A percentile compares a stretch with the other conserved stretches of the same genome.
Evolutionary conservation across 92 coral and sea anemone species (phyloP).

Genomic region (Porites lobata): DNA sequence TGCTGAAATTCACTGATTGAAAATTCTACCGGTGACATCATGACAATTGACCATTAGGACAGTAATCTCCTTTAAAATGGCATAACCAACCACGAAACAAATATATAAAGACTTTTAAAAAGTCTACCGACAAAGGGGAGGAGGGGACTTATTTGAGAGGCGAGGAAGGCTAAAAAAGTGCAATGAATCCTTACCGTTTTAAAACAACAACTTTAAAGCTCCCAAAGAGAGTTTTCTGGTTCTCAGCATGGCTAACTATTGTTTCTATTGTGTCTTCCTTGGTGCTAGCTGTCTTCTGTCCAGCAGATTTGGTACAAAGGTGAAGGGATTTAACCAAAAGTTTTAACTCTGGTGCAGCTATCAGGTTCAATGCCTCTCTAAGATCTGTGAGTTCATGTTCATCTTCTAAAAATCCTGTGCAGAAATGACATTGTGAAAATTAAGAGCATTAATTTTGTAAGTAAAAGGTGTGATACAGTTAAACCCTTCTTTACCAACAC

Average conservation of each 20-base stretch:
- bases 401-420: slow-evolving; percentile 79
- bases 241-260: slow-evolving; percentile 71
- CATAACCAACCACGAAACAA: too few relatives aligned
- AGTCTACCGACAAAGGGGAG: too few relatives aligned
- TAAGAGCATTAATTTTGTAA: not conserved
- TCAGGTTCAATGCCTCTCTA: slow-evolving; percentile 71
- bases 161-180: too few relatives aligned
- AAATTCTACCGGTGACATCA: too few relatives aligned
- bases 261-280: slow-evolving; percentile 72
- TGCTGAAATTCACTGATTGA: too few relatives aligned
- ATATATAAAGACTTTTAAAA: too few relatives aligned
- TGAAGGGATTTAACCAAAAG: slow-evolving; percentile 84
- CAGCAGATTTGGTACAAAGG: slow-evolving; percentile 47
- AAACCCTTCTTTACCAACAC: too few relatives aligned
- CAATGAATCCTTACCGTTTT: slow-evolving; percentile 69
- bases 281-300: slow-evolving; percentile 65
- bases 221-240: slow-evolving; percentile 90
- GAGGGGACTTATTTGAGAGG: too few relatives aligned
- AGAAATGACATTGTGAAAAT: not conserved
- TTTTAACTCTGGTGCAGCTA: slow-evolving; percentile 86
- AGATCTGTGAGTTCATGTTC: slow-evolving; percentile 74
- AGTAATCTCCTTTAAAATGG: too few relatives aligned
- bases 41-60: too few relatives aligned
- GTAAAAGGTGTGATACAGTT: too few relatives aligned
- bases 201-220: slow-evolving; percentile 72